A percentile compares a stretch with the other conserved stretches of the same genome.
Conservation (phyloP, 2,888 invertebrate species). For the Diloba caeruleocephala region DNA sequence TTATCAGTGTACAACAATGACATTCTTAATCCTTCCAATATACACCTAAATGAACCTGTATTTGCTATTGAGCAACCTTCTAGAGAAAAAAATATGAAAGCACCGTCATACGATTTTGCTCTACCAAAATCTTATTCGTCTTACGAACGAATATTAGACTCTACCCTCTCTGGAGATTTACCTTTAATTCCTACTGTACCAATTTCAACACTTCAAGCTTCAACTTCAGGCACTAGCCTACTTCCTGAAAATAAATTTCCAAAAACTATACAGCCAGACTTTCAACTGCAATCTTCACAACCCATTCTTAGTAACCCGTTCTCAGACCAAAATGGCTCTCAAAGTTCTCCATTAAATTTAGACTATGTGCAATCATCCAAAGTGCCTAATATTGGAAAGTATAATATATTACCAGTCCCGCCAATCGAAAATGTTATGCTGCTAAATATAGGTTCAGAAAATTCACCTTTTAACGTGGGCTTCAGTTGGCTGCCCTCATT, state of each 20-base stretch:
- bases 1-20: not conserved
- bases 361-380: not conserved
- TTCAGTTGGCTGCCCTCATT: conserved; percentile 1
- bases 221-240: no score
- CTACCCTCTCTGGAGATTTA: no score
- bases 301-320: not conserved
- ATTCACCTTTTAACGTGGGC: conserved; percentile 2
- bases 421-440: not conserved
- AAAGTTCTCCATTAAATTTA: not conserved
- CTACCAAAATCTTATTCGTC: not conserved
- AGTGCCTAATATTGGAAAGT: not conserved
- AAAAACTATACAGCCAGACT: not conserved
- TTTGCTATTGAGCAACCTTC: not conserved
- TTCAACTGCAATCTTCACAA: not conserved
- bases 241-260: not conserved
- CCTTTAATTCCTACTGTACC: not conserved
- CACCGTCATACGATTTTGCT: not conserved
- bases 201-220: not conserved
- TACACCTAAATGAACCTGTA: not conserved
- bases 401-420: not conserved
- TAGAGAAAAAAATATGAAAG: not conserved
- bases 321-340: not conserved
- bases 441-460: not conserved
- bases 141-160: not conserved
- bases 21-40: not conserved